phyloP scores from a whole-genome alignment of 2,797 vertebrate species.

The Tarsius wallacei region DNA sequence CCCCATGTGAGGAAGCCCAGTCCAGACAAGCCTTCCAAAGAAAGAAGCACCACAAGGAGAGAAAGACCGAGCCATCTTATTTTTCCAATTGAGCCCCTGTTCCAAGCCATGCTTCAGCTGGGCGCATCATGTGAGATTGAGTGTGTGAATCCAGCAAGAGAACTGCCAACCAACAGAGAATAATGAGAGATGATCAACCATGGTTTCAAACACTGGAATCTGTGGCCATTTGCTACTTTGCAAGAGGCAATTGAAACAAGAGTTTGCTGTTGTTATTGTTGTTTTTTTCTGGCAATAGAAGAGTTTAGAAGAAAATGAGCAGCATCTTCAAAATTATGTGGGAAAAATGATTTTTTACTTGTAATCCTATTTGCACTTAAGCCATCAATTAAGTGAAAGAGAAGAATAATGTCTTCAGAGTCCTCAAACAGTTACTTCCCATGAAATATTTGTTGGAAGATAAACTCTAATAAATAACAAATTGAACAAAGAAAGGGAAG shows the following conservation, averaged over 20 bases:
- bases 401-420: not conserved
- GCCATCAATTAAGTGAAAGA: not conserved
- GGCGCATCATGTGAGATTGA: accelerated
- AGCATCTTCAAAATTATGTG: not conserved
- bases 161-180: not conserved
- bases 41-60: not conserved
- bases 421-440: not conserved
- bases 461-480: not conserved
- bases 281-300: not conserved
- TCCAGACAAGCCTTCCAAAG: not conserved
- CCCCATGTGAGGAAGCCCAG: not conserved
- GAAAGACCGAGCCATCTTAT: not conserved
- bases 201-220: not conserved
- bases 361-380: not conserved
- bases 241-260: not conserved
- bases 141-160: not conserved
- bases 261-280: not conserved
- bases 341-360: not conserved
- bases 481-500: not conserved
- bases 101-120: too few species aligned
- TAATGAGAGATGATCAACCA: not conserved
- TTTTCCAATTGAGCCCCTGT: accelerated
- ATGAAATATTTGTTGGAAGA: not conserved
- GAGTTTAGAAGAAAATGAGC: not conserved
- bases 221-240: not conserved